Evolutionary conservation across 2,888 invertebrate genomes (phyloP).

Genomic region (Gryllus longicercus): DNA sequence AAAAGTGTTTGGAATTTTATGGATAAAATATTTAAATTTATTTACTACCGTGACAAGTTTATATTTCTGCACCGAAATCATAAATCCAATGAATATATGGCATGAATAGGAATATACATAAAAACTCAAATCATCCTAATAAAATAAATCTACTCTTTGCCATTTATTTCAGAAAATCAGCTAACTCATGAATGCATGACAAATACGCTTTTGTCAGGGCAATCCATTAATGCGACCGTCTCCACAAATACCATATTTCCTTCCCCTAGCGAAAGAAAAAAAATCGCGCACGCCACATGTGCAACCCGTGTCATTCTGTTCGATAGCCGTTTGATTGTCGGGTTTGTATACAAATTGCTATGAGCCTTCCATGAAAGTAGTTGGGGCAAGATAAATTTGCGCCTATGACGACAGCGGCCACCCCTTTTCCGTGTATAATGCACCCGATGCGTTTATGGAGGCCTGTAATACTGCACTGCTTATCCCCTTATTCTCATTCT

Average conservation of each 20-base stretch:
- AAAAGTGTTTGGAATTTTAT: too few relatives aligned
- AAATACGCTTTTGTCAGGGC: background rate
- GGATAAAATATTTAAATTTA: too few relatives aligned
- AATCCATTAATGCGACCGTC: background rate
- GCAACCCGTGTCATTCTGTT: background rate
- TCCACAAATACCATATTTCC: background rate
- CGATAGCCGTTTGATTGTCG: conserved; percentile 5
- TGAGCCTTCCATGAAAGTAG: background rate
- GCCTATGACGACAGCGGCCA: background rate
- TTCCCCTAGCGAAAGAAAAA: background rate
- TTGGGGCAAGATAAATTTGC: conserved; percentile 9
- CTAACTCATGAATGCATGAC: background rate
- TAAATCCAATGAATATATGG: too few relatives aligned
- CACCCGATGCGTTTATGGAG: background rate
- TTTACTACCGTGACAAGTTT: too few relatives aligned
- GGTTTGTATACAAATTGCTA: conserved; percentile 6
- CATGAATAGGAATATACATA: too few relatives aligned
- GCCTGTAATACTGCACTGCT: background rate
- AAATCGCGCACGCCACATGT: background rate
- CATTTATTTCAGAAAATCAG: too few relatives aligned
- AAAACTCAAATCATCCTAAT: too few relatives aligned
- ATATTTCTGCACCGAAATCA: too few relatives aligned
- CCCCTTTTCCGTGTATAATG: background rate
- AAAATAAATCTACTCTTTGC: too few relatives aligned
- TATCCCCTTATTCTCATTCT: conserved; percentile 17